Base-by-base conservation (phyloP, 2,888 invertebrate genomes). In the Aromia moschata region DNA sequence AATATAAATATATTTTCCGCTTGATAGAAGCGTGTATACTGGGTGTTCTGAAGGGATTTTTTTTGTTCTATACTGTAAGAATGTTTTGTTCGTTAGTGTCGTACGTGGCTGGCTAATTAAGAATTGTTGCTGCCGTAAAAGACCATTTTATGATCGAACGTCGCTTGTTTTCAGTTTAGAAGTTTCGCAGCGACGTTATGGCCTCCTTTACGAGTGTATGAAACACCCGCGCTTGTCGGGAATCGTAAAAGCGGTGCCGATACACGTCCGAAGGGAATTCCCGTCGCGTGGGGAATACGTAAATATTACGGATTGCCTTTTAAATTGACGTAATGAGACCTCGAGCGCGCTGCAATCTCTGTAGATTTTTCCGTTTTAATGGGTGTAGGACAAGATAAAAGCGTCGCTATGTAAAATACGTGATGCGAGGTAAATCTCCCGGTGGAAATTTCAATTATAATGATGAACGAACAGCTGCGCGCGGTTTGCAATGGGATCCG, bases 111-210 rank as follows among this genome's bases (percentile, higher is more conserved):
- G n/a, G 25, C 25, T 7, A 5, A 25, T 25, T 25, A 25, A 5
- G 25, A 3, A 25, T 3, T 3, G 7, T 33, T 33, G 5, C 11
- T 2, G 33, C 33, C n/a, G 33, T 33, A 33, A n/a, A 33, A 33
- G 11, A 45, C 12, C n/a, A 67, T 71, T 72, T 70, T 72, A 70
- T 70, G 68, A 62, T 60, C 60, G 65, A 71, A 70, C 68, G 70
- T 70, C 71, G 71, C 71, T 72, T 72, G 71, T 71, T 72, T 72
- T 70, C 71, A 69, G 70, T 70, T 70, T 69, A 63, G 65, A 64
- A 60, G 65, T 58, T 61, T 62, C 59, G 62, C 63, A 55, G 38
- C 60, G 59, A 30, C 56, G 64, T 58, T 67, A 65, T 68, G 69
- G 67, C 64, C 58, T 65, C 58, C 69, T 73, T 72, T 70, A 74